Conservation (phyloP, 2,797 vertebrate genomes). For the Novumbra hubbsi region DNA sequence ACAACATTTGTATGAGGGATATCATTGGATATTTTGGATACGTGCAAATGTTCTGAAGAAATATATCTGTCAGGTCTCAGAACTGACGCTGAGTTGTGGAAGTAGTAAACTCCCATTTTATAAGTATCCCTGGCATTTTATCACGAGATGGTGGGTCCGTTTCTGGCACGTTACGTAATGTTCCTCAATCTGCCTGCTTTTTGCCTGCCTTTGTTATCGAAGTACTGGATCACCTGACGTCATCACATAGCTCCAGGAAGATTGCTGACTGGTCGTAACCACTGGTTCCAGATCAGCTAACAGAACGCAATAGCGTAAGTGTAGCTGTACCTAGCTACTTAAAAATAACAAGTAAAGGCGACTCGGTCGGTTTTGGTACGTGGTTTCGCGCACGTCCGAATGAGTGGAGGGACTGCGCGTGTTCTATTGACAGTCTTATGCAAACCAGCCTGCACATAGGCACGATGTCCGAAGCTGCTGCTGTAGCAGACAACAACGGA, state of each 20-base stretch:
- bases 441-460: slow-evolving; percentile 46
- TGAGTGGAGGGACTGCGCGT: slow-evolving; percentile 47
- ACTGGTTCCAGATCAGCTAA: slow-evolving; percentile 38
- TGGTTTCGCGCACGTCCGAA: slow-evolving; percentile 57
- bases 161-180: slow-evolving; percentile 4
- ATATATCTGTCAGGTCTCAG: not conserved
- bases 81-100: not conserved
- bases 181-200: slow-evolving; percentile 1
- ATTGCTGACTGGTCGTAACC: not conserved
- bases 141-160: not conserved
- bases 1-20: not conserved
- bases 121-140: not conserved
- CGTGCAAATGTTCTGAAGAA: not conserved
- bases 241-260: slow-evolving; percentile 18
- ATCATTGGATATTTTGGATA: not conserved
- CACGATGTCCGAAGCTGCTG: slow-evolving; percentile 70
- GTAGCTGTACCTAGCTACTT: not conserved
- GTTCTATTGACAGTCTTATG: slow-evolving; percentile 57
- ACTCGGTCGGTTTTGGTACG: slow-evolving; percentile 17
- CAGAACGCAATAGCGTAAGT: slow-evolving; percentile 23
- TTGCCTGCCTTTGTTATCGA: not conserved
- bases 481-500: slow-evolving; percentile 68
- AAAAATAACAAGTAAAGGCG: not conserved
- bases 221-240: not conserved
- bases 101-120: not conserved